A percentile compares a stretch with the other conserved stretches of the same genome.
Conservation (phyloP, 2,113 vertebrate genomes). For the Archocentrus centrarchus region DNA sequence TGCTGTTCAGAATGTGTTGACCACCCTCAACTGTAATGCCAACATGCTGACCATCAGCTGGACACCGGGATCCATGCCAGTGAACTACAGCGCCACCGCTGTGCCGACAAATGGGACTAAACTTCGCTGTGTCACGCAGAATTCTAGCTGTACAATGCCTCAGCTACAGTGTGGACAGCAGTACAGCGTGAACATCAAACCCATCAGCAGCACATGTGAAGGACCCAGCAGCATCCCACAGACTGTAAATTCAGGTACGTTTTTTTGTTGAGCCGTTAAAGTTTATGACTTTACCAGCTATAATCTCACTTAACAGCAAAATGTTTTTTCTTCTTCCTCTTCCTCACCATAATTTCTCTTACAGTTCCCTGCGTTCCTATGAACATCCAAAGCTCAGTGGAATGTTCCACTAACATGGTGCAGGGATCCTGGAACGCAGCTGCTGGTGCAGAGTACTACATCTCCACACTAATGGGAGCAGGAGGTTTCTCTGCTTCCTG, state of each 20-base stretch:
- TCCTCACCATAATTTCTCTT: background rate
- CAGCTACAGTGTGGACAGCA: slow-evolving; percentile 68
- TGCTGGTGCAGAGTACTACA: slow-evolving; percentile 66
- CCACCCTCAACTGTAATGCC: slow-evolving; percentile 68
- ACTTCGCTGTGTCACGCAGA: slow-evolving; percentile 61
- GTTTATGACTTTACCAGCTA: background rate
- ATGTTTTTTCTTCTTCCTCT: background rate
- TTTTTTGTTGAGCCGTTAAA: background rate
- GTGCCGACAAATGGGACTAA: background rate
- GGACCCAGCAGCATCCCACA: slow-evolving; percentile 48
- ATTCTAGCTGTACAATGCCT: slow-evolving; percentile 58
- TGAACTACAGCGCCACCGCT: slow-evolving; percentile 74
- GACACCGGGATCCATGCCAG: slow-evolving; percentile 33
- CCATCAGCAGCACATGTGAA: slow-evolving; percentile 64
- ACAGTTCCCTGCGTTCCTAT: slow-evolving; percentile 76
- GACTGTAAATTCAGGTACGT: slow-evolving; percentile 67
- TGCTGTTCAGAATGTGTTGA: slow-evolving; percentile 58
- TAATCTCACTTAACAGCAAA: background rate
- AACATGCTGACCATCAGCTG: slow-evolving; percentile 74
- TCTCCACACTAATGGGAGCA: slow-evolving; percentile 40
- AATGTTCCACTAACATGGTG: slow-evolving; percentile 73
- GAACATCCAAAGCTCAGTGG: slow-evolving; percentile 51
- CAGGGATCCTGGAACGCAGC: slow-evolving; percentile 69
- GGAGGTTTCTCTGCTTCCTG: slow-evolving; percentile 43
- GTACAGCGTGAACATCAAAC: slow-evolving; percentile 70